Evolutionary conservation across 2,888 invertebrate genomes (phyloP), one percentile per base, ranked within the genome.

Genomic region (Synergus umbraculus): DNA sequence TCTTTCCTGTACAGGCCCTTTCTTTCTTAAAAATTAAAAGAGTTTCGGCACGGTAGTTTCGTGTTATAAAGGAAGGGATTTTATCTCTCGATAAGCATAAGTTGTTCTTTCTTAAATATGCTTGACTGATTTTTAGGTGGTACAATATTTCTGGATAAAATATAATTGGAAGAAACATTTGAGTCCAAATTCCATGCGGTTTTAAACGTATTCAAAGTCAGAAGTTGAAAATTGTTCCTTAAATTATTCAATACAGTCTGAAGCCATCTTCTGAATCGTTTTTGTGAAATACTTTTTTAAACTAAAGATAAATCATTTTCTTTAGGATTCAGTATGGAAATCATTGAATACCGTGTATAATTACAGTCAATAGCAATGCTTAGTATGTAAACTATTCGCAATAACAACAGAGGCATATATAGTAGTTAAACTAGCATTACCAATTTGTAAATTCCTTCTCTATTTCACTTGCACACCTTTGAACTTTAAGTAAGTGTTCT

Each of bases 1-100:
- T 60, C 29, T 37, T 29, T 78, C 60, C 15, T 49, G 37, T 66
- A 43, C 77, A 73, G 73, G 49, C 37, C 37, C 4, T 65, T 64
- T 78, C n/a, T 76, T 43, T 66, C 44, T 44, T 18, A 12, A 2
- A 44, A 67, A 44, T 22, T 46, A 0, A 67, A 46, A 22, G 46
- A 12, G 1, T 12, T 46, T 29, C 15, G 2, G 7, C 46, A 13
- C 7, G 22, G 1, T 44, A 9, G 58, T 18, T 58, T 54, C n/a
- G n/a, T n/a, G 9, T 8, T 1, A 54, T n/a, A 54, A 54, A 13
- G n/a, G 15, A 54, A 8, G 0, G 7, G 8, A 54, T 54, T 15
- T 49, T 15, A 15, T 54, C n/a, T 5, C 8, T 5, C 8, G 8
- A n/a, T 8, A 54, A 5, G n/a, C n/a, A 7, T 54, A n/a, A 54